Base-by-base conservation (phyloP, 2,888 invertebrate genomes). In the Eupeodes luniger region DNA sequence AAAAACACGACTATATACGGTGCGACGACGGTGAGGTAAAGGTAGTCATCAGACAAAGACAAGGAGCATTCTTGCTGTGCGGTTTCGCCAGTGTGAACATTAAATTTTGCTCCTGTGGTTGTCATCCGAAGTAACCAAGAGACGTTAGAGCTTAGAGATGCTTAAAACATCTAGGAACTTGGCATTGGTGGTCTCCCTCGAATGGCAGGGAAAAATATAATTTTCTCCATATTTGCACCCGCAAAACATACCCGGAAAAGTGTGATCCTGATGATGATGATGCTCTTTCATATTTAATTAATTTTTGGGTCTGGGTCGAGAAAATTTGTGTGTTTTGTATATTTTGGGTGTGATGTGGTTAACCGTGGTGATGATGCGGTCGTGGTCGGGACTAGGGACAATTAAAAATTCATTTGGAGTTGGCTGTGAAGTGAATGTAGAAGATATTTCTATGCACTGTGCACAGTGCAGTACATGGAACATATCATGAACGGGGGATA, bases 221-320 rank as follows among this genome's bases (percentile, higher is more conserved):
- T 85, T 88, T 88, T 81, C 81, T 74, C 69, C 81, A 85, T 74
- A 67, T 27, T 74, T 81, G 67, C 64, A 72, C 76, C 88, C 85
- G 57, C 85, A 88, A 88, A 72, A 81, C 77, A 74, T 59, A 84
- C 88, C 88, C 81, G 85, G 88, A 88, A 85, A 81, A 85, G 88
- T 88, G 88, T 85, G 77, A 80, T 88, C 85, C 88, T 85, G 80
- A 47, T 81, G 85, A 85, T 81, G 88, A 81, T 88, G 88, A 88
- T 88, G 88, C 88, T 85, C 88, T 77, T 88, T 88, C 88, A 88
- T 88, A 88, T 88, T 88, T 88, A 88, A 88, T 88, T 88, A 88
- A 88, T 88, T 85, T 27, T 88, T 51, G 81, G 88, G 85, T 81
- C 74, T 51, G 81, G 88, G 85, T 81, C 74, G 88, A 70, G 85